A percentile compares a stretch with the other conserved stretches of the same genome.
phyloP scores from a whole-genome alignment of 2,113 vertebrate genomes.

The Sphaerodactylus townsendi region DNA sequence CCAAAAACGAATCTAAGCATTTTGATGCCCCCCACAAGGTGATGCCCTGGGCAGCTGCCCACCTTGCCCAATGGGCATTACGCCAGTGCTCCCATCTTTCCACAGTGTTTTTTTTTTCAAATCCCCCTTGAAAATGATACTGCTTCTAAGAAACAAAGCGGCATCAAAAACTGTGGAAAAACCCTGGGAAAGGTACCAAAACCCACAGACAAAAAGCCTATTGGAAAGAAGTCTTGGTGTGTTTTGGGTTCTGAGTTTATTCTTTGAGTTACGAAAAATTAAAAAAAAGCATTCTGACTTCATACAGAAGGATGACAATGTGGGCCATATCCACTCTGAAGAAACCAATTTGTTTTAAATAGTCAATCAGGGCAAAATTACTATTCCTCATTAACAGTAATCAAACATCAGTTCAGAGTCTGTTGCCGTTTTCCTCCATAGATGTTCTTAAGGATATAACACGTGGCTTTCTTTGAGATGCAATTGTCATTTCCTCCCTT shows the following conservation, averaged over 20 bases:
- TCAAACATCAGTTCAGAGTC: background rate
- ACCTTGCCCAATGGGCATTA: too few relatives aligned
- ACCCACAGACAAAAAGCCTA: too few relatives aligned
- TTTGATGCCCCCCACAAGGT: too few relatives aligned
- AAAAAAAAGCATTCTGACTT: background rate
- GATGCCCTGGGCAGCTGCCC: too few relatives aligned
- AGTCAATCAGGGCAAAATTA: constrained; percentile 9
- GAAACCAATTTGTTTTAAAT: constrained; percentile 34
- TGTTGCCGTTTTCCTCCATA: constrained; percentile 4
- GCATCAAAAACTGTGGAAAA: too few relatives aligned
- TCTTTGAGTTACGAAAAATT: background rate
- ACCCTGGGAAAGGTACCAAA: too few relatives aligned
- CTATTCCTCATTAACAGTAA: constrained; percentile 16
- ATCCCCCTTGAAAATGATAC: too few relatives aligned
- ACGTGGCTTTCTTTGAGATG: background rate
- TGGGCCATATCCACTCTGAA: background rate
- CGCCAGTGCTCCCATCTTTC: too few relatives aligned
- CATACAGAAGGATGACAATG: constrained; percentile 19
- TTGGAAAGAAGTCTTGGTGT: background rate
- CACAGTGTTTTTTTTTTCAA: too few relatives aligned
- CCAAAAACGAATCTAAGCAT: too few relatives aligned
- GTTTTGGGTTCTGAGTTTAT: background rate
- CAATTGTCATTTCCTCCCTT: constrained; percentile 31
- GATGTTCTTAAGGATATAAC: constrained; percentile 34
- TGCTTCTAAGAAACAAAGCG: too few relatives aligned